Evolutionary conservation across 2,797 vertebrate species (phyloP).

Genomic region (Poliocrania exsul): DNA sequence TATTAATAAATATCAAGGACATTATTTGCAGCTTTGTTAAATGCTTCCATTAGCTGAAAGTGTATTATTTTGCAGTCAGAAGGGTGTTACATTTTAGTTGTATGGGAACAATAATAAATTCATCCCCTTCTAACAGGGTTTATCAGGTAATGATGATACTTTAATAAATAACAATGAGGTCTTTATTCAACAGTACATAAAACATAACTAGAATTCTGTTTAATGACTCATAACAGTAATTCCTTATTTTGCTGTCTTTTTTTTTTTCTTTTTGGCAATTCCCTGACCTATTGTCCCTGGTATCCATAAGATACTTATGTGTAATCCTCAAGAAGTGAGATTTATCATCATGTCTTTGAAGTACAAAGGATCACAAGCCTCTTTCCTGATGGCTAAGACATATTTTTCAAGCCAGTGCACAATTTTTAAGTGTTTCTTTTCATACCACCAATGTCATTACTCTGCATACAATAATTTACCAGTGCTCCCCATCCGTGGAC

Average conservation of each 20-base stretch:
- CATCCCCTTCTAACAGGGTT: slow-evolving; percentile 37
- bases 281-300: neutral
- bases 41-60: slow-evolving; percentile 32
- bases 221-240: slow-evolving; percentile 67
- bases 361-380: neutral
- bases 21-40: slow-evolving; percentile 32
- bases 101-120: slow-evolving; percentile 65
- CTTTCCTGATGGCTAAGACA: neutral
- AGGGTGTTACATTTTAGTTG: slow-evolving; percentile 38
- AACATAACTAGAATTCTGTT: slow-evolving; percentile 76
- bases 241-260: neutral
- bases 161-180: slow-evolving; percentile 66
- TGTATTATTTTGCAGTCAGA: slow-evolving; percentile 43
- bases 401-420: neutral
- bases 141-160: slow-evolving; percentile 45
- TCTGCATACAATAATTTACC: neutral
- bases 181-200: slow-evolving; percentile 72
- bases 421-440: neutral
- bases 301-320: neutral
- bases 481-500: neutral
- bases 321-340: slow-evolving; percentile 31
- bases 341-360: slow-evolving; percentile 35
- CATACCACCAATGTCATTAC: neutral
- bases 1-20: slow-evolving; percentile 53
- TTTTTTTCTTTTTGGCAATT: neutral